These are phyloP conservation scores for Galagoides demidoff DNA, from an alignment of 2,797 vertebrate genomes.

Conservation along the genomic window DNA sequence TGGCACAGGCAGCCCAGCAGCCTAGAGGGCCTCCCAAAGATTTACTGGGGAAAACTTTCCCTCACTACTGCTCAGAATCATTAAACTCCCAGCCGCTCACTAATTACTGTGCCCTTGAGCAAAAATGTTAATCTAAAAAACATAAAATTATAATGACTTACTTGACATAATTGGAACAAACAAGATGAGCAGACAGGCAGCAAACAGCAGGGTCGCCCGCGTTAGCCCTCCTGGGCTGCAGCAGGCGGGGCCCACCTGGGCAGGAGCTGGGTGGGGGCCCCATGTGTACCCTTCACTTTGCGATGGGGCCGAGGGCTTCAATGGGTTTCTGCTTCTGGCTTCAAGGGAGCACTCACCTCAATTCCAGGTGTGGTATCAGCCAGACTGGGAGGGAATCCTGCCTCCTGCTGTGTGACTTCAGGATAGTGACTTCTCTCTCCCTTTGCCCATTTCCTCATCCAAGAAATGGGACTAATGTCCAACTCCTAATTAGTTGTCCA, in stretches of 20 bases:
- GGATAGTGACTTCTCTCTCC: background rate
- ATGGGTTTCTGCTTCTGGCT: background rate
- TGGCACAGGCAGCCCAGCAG: background rate
- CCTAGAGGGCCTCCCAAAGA: background rate
- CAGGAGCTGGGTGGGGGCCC: background rate
- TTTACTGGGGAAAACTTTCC: slow-evolving; percentile 59
- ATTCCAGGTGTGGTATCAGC: accelerated
- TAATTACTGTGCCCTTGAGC: slow-evolving; percentile 81
- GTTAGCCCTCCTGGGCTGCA: accelerated
- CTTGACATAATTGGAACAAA: slow-evolving; percentile 82
- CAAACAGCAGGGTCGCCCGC: accelerated
- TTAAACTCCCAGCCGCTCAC: slow-evolving; percentile 76
- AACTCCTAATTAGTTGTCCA: too few relatives aligned
- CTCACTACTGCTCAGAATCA: slow-evolving; percentile 51
- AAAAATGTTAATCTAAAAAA: slow-evolving; percentile 82
- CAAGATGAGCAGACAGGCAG: slow-evolving; percentile 69
- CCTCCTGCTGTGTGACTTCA: background rate
- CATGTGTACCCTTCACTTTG: accelerated
- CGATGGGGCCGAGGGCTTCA: accelerated
- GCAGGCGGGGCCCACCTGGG: background rate
- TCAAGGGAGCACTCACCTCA: accelerated
- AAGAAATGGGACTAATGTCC: background rate
- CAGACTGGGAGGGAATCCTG: background rate
- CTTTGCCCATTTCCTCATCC: background rate
- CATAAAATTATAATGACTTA: slow-evolving; percentile 83